Percentiles rank a stretch among this genome's conserved stretches.
Conservation (phyloP, 1,140 invertebrate species). For the Pomacea maculata region DNA sequence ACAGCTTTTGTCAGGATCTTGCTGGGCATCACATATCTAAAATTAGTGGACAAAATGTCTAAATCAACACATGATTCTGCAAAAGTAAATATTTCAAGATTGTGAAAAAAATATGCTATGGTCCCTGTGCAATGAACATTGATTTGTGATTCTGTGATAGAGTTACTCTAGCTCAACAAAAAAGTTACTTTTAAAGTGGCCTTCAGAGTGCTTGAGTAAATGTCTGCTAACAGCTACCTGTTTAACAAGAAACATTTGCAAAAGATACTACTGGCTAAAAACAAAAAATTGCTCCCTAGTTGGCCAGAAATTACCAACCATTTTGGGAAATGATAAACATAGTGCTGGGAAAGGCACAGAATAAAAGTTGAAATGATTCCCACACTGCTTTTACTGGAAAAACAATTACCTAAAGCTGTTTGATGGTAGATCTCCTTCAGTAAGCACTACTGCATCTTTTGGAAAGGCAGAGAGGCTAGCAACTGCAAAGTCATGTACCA, state of each 20-base stretch:
- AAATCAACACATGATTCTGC: too few species aligned
- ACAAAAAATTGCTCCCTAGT: not conserved
- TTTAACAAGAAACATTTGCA: not conserved
- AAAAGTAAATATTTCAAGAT: too few species aligned
- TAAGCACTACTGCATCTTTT: conserved; percentile 48
- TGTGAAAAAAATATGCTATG: too few species aligned
- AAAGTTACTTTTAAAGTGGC: too few species aligned
- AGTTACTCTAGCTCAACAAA: too few species aligned
- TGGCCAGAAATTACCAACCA: not conserved
- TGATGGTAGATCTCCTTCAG: conserved; percentile 60
- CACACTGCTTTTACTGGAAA: not conserved
- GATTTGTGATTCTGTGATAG: too few species aligned
- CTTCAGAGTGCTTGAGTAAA: too few species aligned
- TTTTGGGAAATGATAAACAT: not conserved
- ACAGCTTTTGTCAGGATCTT: not conserved
- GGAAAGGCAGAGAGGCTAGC: conserved; percentile 47
- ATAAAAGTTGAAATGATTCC: not conserved
- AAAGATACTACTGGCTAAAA: not conserved
- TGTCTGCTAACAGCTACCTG: too few species aligned
- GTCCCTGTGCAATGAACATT: too few species aligned
- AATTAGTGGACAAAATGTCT: too few species aligned
- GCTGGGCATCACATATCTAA: not conserved
- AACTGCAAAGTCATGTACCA: conserved; percentile 55
- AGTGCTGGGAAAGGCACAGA: not conserved
- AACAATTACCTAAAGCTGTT: conserved; percentile 51